Conservation (phyloP, 1,140 invertebrate genomes). For the Cydia strobilella region DNA sequence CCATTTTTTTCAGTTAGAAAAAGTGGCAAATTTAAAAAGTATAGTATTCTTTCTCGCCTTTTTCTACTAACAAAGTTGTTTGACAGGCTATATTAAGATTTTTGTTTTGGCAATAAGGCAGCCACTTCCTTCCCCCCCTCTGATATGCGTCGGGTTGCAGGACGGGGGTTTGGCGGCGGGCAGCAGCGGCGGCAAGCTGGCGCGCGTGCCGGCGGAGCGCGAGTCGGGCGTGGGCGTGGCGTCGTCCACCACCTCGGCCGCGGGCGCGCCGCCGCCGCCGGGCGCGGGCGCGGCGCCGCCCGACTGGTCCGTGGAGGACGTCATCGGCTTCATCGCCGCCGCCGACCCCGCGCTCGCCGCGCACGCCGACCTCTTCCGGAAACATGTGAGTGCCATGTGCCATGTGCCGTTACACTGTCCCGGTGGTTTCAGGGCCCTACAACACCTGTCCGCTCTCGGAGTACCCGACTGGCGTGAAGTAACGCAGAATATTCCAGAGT, state of each 20-base stretch:
- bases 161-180: conserved; percentile 34
- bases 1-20: too few relatives aligned
- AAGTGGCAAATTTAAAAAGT: too few relatives aligned
- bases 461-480: too few relatives aligned
- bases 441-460: too few relatives aligned
- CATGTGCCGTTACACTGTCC: background rate
- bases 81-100: too few relatives aligned
- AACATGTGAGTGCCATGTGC: conserved; percentile 89
- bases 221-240: conserved; percentile 63
- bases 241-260: conserved; percentile 67
- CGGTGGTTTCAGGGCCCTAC: too few relatives aligned
- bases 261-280: conserved; percentile 72
- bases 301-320: conserved; percentile 97
- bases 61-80: too few relatives aligned
- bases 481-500: too few relatives aligned
- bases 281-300: conserved; percentile 82
- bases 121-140: too few relatives aligned
- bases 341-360: conserved; percentile 89
- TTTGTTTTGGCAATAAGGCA: too few relatives aligned
- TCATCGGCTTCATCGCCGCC: conserved; percentile 92
- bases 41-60: too few relatives aligned
- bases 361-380: conserved; percentile 95
- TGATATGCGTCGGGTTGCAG: too few relatives aligned
- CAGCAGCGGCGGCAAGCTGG: conserved; percentile 51
- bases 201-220: conserved; percentile 63